Base-by-base conservation (phyloP, 2,113 vertebrate genomes). In the Nycticebus coucang region DNA sequence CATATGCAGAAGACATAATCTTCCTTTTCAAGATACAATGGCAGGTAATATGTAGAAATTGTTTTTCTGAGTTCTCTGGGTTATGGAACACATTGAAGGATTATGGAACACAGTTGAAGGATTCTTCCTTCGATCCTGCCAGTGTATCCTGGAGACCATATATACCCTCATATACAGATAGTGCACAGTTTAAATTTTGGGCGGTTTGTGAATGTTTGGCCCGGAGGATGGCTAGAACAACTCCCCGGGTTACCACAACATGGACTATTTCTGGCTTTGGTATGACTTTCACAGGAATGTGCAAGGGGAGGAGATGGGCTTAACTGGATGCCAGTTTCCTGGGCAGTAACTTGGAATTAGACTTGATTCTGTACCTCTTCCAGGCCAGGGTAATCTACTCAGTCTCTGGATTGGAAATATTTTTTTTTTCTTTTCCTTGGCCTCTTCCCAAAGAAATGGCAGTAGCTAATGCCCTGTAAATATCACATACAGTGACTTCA, bases 401-500 rank as follows among this genome's bases (percentile, higher is more conserved):
- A 80, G 33, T 86, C 33, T 88, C 79, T 82, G 71, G 59, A 69
- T 28, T 81, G 1, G 82, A 93, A 96, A 64, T 59, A 66, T 93
- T 93, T 96, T 87, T 33, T n/a, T 50, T 95, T 62, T 85, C 41
- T 93, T 92, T 91, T 94, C 66, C 74, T 95, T 95, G 89, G 69
- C 57, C 57, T 93, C 84, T 87, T 93, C 60, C 89, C 89, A 94
- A 87, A 92, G 41, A 69, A 90, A 81, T 18, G 26, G 24, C 55
- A 88, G 68, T 85, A 80, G 62, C 30, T 37, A 13, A 86, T 92
- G 37, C 30, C 89, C 64, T 91, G 66, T 95, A 93, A 85, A 60
- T 95, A 91, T 28, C 94, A 45, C 64, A 57, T 87, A 41, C 13
- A 57, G 57, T 0, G 1, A 79, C 85, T 55, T 86, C 11, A 45